Conservation (phyloP, 2,113 vertebrate species). For the Ornithorhynchus anatinus region DNA sequence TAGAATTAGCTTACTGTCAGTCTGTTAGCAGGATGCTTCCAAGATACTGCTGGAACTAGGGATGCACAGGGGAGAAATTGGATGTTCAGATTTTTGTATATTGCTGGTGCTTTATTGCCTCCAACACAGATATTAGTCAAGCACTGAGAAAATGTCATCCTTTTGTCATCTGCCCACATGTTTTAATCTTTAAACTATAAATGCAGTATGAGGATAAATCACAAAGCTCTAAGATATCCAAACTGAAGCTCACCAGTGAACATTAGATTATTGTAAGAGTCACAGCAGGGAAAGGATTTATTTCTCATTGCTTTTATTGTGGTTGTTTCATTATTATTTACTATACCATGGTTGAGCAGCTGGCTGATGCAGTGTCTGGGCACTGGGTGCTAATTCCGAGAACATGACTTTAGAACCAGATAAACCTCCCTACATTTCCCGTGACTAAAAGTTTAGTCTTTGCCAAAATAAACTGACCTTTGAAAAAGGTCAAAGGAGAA, state of each 20-base stretch:
- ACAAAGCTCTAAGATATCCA: not conserved
- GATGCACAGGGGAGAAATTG: not conserved
- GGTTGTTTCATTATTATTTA: not conserved
- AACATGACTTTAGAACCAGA: not conserved
- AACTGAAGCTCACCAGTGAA: not conserved
- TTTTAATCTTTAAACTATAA: not conserved
- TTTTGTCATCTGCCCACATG: not conserved
- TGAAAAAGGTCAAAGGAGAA: not conserved
- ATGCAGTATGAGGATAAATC: not conserved
- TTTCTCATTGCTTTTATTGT: not conserved
- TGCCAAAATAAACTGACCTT: not conserved
- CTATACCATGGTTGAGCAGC: not conserved
- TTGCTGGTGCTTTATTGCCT: not conserved
- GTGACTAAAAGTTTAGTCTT: not conserved
- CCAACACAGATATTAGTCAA: conserved; percentile 8
- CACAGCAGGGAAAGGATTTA: not conserved
- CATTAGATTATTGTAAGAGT: conserved; percentile 1
- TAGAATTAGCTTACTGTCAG: conserved; percentile 10
- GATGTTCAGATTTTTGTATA: not conserved
- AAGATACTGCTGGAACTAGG: not conserved
- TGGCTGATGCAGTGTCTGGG: not conserved
- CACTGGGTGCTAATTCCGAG: not conserved
- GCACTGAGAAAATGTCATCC: not conserved
- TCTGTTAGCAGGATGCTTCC: not conserved
- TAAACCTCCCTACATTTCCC: not conserved